These are phyloP conservation scores for Carapus acus DNA, from an alignment of 2,797 vertebrate species.

Conservation along the genomic window DNA sequence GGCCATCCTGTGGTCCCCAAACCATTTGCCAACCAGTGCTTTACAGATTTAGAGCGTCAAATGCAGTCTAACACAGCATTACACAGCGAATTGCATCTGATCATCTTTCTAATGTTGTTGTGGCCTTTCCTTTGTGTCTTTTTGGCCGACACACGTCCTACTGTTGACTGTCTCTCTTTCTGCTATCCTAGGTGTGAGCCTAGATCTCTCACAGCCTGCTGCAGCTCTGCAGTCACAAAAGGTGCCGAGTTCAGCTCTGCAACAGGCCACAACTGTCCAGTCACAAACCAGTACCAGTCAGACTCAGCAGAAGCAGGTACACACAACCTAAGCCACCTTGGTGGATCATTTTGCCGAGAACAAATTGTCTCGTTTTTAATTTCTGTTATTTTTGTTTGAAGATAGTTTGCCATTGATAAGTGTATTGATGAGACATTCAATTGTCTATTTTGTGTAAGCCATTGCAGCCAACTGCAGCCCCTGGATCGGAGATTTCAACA, in stretches of 20 bases:
- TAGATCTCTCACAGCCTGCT: conserved; percentile 77
- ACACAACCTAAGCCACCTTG: neutral
- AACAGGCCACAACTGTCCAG: conserved; percentile 52
- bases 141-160: conserved; percentile 11
- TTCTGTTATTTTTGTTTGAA: neutral
- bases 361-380: neutral
- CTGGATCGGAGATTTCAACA: conserved; percentile 63
- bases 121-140: too few relatives aligned
- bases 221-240: conserved; percentile 77
- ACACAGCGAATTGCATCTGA: too few relatives aligned
- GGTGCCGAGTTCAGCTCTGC: conserved; percentile 65
- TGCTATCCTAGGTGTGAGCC: conserved; percentile 66
- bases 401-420: too few relatives aligned
- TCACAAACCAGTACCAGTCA: conserved; percentile 66
- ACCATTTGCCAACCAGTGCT: too few relatives aligned
- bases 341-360: neutral
- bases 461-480: conserved; percentile 64
- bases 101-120: too few relatives aligned
- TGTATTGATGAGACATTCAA: neutral
- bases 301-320: conserved; percentile 66
- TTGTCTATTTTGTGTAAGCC: conserved; percentile 34
- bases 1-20: too few relatives aligned
- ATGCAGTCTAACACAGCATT: too few relatives aligned
- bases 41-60: too few relatives aligned
- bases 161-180: conserved; percentile 30